Conservation (phyloP, 1,140 invertebrate genomes). For the Agrypnia vestita region DNA sequence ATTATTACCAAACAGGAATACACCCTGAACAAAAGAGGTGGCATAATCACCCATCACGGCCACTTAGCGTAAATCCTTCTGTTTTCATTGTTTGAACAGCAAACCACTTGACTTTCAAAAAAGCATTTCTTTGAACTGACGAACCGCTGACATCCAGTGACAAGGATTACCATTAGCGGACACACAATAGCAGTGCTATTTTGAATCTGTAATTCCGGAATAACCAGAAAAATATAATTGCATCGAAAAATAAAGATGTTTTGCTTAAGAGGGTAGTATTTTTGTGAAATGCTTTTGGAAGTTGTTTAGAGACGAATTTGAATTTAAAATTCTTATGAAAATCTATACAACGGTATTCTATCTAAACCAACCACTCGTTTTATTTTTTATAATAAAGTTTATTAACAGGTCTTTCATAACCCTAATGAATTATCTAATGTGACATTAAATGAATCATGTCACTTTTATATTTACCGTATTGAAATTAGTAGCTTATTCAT, state of each 20-base stretch:
- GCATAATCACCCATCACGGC: conserved; percentile 5
- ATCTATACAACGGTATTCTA: too few species aligned
- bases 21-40: not conserved
- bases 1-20: not conserved
- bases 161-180: conserved; percentile 14
- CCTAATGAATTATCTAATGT: too few species aligned
- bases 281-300: not conserved
- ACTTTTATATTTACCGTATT: too few species aligned
- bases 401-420: too few species aligned
- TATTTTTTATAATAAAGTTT: too few species aligned
- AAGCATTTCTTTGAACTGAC: conserved; percentile 14
- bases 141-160: not conserved
- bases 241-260: not conserved
- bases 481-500: too few species aligned
- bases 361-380: too few species aligned
- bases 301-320: too few species aligned
- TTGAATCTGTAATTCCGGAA: conserved; percentile 22
- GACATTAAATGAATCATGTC: too few species aligned
- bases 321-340: too few species aligned
- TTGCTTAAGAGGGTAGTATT: not conserved
- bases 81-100: not conserved
- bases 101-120: conserved; percentile 12
- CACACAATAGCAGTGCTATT: not conserved
- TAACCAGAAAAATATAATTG: conserved; percentile 27
- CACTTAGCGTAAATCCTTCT: not conserved